A percentile compares a stretch with the other conserved stretches of the same genome.
Conservation (phyloP, 2,113 vertebrate species). For the Alethe castanea region DNA sequence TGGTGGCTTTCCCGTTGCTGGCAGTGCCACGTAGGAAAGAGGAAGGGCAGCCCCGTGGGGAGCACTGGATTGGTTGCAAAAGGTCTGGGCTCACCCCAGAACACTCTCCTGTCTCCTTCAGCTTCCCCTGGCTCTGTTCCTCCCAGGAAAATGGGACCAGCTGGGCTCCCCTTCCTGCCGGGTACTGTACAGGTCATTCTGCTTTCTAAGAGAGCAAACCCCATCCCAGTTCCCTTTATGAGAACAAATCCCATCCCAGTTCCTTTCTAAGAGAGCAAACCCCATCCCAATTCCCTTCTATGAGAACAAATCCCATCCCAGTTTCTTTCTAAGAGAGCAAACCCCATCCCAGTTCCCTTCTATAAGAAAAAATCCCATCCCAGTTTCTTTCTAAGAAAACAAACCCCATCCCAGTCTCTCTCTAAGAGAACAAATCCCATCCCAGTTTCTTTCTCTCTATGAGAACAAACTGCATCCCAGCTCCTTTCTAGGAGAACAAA, state of each 20-base stretch:
- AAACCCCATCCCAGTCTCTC: background rate
- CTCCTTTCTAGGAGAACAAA: no score
- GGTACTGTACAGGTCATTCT: background rate
- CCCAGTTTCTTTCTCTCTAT: background rate
- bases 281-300: background rate
- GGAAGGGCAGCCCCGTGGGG: background rate
- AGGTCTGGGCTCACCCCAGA: background rate
- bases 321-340: background rate
- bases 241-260: background rate
- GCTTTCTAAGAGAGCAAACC: background rate
- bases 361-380: background rate
- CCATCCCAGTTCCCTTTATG: background rate
- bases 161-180: background rate
- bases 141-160: background rate
- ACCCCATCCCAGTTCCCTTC: background rate
- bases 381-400: background rate
- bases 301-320: background rate
- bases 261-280: background rate
- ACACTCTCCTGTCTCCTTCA: accelerated
- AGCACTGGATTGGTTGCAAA: background rate
- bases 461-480: background rate
- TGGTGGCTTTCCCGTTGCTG: background rate
- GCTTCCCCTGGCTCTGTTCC: background rate
- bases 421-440: background rate
- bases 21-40: background rate